A percentile compares a stretch with the other conserved stretches of the same genome.
phyloP scores from a whole-genome alignment of 2,113 vertebrate species.

The Pachypanchax playfairii region DNA sequence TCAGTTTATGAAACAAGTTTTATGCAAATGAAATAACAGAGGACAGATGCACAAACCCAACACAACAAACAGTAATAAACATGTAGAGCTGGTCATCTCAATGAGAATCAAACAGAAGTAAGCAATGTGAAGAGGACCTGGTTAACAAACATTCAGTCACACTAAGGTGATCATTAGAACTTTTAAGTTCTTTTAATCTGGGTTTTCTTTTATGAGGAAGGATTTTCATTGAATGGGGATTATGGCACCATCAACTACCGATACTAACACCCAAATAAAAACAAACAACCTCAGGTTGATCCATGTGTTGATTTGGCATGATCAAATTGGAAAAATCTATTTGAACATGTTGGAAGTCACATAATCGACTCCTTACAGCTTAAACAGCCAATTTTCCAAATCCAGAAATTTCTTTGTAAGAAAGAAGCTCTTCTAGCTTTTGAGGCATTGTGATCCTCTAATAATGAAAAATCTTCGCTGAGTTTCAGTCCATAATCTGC shows the following conservation, averaged over 20 bases:
- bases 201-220: conserved; percentile 59
- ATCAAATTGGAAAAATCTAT: conserved; percentile 52
- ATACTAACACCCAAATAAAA: conserved; percentile 51
- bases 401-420: conserved; percentile 28
- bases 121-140: conserved; percentile 61
- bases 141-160: conserved; percentile 78
- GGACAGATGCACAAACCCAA: conserved; percentile 79
- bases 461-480: conserved; percentile 66
- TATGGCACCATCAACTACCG: conserved; percentile 79
- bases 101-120: conserved; percentile 70
- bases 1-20: conserved; percentile 79
- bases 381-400: conserved; percentile 44
- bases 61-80: conserved; percentile 79
- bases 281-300: conserved; percentile 26
- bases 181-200: conserved; percentile 68
- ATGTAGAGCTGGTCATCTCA: conserved; percentile 74
- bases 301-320: conserved; percentile 41
- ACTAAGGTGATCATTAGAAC: conserved; percentile 68
- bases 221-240: conserved; percentile 58
- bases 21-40: conserved; percentile 82
- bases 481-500: conserved; percentile 57
- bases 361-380: conserved; percentile 38
- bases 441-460: conserved; percentile 52
- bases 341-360: conserved; percentile 38
- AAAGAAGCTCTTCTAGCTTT: conserved; percentile 49